These are phyloP conservation scores for Baronia brevicornis DNA, from an alignment of 2,888 invertebrate species.

Conservation along the genomic window DNA sequence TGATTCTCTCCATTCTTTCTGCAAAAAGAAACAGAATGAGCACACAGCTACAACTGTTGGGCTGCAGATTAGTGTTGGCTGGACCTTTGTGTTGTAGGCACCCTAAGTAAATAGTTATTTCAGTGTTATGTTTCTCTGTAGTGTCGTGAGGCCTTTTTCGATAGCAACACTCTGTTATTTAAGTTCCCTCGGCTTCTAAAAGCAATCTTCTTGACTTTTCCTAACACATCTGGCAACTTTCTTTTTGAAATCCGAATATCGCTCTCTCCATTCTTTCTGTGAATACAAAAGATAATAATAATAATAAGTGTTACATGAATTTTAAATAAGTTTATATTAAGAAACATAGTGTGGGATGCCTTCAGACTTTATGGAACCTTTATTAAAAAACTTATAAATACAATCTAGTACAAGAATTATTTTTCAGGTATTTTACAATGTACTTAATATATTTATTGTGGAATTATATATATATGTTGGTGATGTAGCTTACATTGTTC, in stretches of 20 bases:
- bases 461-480: no score
- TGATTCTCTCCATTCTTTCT: conserved; percentile 99
- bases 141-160: conserved; percentile 60
- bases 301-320: conserved; percentile 22
- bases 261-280: conserved; percentile 99
- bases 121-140: conserved; percentile 37
- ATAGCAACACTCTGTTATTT: conserved; percentile 48
- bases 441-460: conserved; percentile 1
- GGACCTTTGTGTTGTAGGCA: conserved; percentile 35
- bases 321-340: no score
- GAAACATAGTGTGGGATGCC: no score
- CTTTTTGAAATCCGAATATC: conserved; percentile 97
- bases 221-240: conserved; percentile 98
- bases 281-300: conserved; percentile 55
- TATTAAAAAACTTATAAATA: no score
- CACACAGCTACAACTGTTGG: conserved; percentile 69
- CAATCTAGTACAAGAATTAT: conserved; percentile 4
- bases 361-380: no score
- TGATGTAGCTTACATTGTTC: no score
- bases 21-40: conserved; percentile 75
- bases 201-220: conserved; percentile 99
- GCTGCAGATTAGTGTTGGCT: conserved; percentile 32
- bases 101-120: conserved; percentile 29
- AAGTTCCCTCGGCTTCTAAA: conserved; percentile 77
- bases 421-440: background rate